Evolutionary conservation across 2,113 vertebrate genomes (phyloP), one percentile per base, ranked within the genome.

Genomic region (Osmerus eperlanus): DNA sequence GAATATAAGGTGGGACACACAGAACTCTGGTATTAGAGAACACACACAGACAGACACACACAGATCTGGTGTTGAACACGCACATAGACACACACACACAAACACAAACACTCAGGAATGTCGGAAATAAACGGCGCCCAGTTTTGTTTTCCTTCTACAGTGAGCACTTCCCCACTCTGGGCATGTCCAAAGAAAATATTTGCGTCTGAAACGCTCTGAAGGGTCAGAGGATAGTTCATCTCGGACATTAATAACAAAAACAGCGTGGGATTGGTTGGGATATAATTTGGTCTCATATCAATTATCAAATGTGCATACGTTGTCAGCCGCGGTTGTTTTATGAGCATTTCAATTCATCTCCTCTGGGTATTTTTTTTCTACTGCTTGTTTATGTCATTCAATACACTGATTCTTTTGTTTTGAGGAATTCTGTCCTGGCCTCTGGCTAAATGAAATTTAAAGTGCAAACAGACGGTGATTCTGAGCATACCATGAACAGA

Each of bases 131-230:
- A 83, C 70, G 67, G 76, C 70, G 69, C 68, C 81, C 79, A 66
- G 78, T 85, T 79, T 71, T 85, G 81, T 85, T 86, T 82, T 85
- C 75, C 71, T 80, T 82, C 74, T 76, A 75, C 80, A 80, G 76
- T 73, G 70, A 74, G 71, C 76, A 68, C 83, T 80, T 84, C 75
- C 83, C 58, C 85, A 1, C 62, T 71, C 58, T 5, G 53, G 83
- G 78, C 80, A 79, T 62, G 77, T 83, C 81, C 85, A 89, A 87
- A 81, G 81, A 89, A 85, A 89, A 90, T 83, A 87, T 89, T 86
- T 85, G 81, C 73, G 84, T 86, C 85, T 86, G 76, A 80, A 84
- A 77, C 56, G 65, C 80, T 74, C 64, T 0, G 54, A 78, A 81
- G 70, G 65, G 77, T 80, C 63, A 13, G 72, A 62, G 78, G 78